phyloP scores from a whole-genome alignment of 2,797 vertebrate species.

The Pachyuromys duprasi region DNA sequence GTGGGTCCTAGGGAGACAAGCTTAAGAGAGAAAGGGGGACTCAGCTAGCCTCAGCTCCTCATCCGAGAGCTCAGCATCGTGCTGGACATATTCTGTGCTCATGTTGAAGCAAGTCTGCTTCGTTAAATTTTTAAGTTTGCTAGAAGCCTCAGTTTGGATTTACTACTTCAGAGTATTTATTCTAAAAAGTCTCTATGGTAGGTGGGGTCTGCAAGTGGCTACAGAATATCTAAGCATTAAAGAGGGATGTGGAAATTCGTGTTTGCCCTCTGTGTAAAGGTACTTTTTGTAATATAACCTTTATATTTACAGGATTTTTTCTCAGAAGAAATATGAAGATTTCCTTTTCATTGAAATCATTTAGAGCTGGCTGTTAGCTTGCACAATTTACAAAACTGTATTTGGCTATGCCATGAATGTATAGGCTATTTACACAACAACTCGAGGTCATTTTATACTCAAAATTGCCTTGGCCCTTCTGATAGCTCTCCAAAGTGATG shows the following conservation, averaged over 20 bases:
- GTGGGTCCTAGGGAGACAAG: background rate
- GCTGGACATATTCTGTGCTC: background rate
- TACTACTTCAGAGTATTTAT: constrained; percentile 26
- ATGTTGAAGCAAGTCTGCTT: constrained; percentile 8
- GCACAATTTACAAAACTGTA: constrained; percentile 51
- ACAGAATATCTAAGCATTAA: constrained; percentile 12
- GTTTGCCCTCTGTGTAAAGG: background rate
- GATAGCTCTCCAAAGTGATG: constrained; percentile 12
- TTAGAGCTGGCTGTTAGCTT: constrained; percentile 25
- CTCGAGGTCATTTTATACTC: constrained; percentile 48
- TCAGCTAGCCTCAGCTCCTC: background rate
- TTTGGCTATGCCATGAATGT: constrained; percentile 46
- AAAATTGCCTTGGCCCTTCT: background rate
- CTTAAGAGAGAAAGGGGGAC: background rate
- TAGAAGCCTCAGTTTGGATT: constrained; percentile 50
- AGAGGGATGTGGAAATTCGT: background rate
- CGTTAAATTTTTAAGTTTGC: background rate
- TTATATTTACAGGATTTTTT: constrained; percentile 43
- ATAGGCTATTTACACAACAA: constrained; percentile 21
- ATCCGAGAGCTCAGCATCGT: background rate
- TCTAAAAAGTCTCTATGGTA: constrained; percentile 25
- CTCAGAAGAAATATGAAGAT: constrained; percentile 49
- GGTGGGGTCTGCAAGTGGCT: constrained; percentile 37
- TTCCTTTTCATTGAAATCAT: constrained; percentile 53
- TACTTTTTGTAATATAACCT: constrained; percentile 47